Evolutionary conservation across 2,113 vertebrate genomes (phyloP).

Genomic region (Toxotes jaculatrix): DNA sequence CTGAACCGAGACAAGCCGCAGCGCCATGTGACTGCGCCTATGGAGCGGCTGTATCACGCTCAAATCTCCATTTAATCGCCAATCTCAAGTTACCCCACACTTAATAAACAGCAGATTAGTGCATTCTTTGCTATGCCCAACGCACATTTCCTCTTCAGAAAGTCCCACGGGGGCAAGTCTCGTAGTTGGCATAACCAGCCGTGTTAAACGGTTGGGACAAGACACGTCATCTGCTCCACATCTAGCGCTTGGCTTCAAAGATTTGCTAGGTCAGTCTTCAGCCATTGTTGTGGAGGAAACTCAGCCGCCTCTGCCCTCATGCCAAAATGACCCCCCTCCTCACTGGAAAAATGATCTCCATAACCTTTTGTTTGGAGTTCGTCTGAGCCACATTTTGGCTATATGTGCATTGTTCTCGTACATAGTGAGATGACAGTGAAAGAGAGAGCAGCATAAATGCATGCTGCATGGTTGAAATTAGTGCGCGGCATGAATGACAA

Average conservation of each 20-base stretch:
- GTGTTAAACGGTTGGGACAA: constrained; percentile 87
- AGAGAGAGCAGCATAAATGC: constrained; percentile 56
- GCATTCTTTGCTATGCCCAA: constrained; percentile 91
- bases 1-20: constrained; percentile 74
- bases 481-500: constrained; percentile 79
- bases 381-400: constrained; percentile 67
- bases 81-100: constrained; percentile 92
- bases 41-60: constrained; percentile 79
- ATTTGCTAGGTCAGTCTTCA: constrained; percentile 61
- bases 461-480: constrained; percentile 80
- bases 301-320: constrained; percentile 52
- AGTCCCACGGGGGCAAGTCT: constrained; percentile 84
- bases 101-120: constrained; percentile 97
- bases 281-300: constrained; percentile 62
- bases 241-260: constrained; percentile 65
- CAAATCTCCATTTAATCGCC: constrained; percentile 97
- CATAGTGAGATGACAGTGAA: constrained; percentile 36
- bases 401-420: constrained; percentile 70
- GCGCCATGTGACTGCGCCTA: constrained; percentile 82
- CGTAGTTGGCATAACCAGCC: constrained; percentile 86
- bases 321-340: constrained; percentile 71
- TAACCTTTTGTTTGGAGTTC: constrained; percentile 80
- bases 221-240: constrained; percentile 87
- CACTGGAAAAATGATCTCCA: constrained; percentile 76
- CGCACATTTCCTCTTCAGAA: constrained; percentile 90